These are phyloP conservation scores for Drosophila crucigera DNA, from an alignment of 2,888 invertebrate genomes.

Conservation along the genomic window DNA sequence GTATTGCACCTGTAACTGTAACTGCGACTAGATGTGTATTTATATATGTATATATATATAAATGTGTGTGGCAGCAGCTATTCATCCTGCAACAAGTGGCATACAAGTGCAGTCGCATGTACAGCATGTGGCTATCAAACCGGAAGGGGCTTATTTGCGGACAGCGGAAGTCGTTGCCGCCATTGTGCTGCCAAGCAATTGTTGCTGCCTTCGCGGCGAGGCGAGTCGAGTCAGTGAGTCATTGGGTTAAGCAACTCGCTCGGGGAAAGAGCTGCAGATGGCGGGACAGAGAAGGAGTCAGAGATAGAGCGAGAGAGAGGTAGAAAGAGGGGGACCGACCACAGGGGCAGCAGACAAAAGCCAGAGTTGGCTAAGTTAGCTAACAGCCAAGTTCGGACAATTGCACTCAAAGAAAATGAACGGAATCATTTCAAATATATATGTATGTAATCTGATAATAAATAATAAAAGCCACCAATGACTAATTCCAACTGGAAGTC, in stretches of 20 bases:
- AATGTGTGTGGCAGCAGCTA: neutral
- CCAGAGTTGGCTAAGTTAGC: neutral
- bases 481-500: no score
- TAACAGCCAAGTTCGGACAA: constrained; percentile 2
- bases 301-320: no score
- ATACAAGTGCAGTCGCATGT: constrained; percentile 2
- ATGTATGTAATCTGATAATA: neutral
- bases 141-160: constrained; percentile 72
- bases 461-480: neutral
- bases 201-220: constrained; percentile 12
- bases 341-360: constrained; percentile 2
- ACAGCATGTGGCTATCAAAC: constrained; percentile 41
- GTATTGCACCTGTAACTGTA: neutral
- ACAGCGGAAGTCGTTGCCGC: constrained; percentile 50
- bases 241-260: constrained; percentile 38
- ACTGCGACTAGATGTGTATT: constrained; percentile 3
- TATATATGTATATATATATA: neutral
- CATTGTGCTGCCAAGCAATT: constrained; percentile 33
- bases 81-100: constrained; percentile 22
- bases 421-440: neutral
- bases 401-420: constrained; percentile 1
- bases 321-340: neutral
- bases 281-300: no score
- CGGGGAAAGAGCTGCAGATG: neutral
- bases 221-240: constrained; percentile 46